These are phyloP conservation scores for Thamnaconus septentrionalis DNA, from an alignment of 2,113 vertebrate species.

Conservation along the genomic window DNA sequence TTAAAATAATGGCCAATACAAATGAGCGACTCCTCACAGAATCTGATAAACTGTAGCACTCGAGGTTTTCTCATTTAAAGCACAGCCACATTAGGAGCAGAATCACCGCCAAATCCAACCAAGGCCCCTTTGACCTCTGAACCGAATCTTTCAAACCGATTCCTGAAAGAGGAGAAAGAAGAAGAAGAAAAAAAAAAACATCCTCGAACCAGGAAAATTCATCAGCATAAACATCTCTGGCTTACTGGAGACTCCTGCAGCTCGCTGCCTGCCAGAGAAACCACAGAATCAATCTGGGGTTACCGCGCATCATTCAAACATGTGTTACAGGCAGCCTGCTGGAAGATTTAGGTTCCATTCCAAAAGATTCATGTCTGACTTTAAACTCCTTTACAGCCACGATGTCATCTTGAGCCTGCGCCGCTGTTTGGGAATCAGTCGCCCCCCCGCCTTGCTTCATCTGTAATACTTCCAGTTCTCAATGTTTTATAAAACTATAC, in stretches of 20 bases:
- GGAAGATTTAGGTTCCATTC: no score
- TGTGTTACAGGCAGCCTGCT: no score
- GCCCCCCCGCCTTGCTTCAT: no score
- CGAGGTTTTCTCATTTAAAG: constrained; percentile 1
- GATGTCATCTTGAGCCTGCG: no score
- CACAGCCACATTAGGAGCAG: constrained; percentile 1
- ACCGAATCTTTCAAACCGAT: not conserved
- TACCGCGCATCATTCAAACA: no score
- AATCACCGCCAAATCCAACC: not conserved
- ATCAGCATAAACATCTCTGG: constrained; percentile 35
- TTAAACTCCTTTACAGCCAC: no score
- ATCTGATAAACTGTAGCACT: not conserved
- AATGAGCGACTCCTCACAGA: constrained; percentile 16
- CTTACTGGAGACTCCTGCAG: constrained; percentile 10
- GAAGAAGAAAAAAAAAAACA: not conserved
- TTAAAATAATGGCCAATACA: constrained; percentile 17
- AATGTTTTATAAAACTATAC: no score
- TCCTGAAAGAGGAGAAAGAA: no score
- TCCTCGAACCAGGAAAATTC: constrained; percentile 23
- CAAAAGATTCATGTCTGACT: no score
- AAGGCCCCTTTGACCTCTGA: constrained; percentile 14
- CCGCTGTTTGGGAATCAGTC: no score
- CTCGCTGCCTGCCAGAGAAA: not conserved
- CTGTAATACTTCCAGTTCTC: no score
- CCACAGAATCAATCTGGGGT: not conserved